These are phyloP conservation scores for Lasioglossum baleicum DNA, from an alignment of 1,140 invertebrate species.

Conservation along the genomic window DNA sequence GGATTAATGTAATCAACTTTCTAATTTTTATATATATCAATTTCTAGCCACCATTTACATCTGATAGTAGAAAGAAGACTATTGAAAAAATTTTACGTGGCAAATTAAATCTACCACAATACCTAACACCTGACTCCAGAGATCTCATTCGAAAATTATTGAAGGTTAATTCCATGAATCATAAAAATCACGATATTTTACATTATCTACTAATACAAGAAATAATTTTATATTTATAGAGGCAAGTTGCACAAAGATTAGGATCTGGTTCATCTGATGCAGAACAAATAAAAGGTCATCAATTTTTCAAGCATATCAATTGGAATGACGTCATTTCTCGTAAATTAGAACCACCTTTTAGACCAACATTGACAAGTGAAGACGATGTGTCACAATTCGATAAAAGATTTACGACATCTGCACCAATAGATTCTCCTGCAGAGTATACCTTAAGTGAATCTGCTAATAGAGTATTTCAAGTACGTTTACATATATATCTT, in stretches of 20 bases:
- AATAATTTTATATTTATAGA: too few relatives aligned
- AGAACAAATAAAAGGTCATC: slow-evolving; percentile 91
- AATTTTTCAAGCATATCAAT: slow-evolving; percentile 95
- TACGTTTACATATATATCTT: slow-evolving; percentile 76
- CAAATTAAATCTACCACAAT: slow-evolving; percentile 95
- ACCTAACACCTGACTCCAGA: slow-evolving; percentile 95
- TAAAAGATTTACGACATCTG: slow-evolving; percentile 97
- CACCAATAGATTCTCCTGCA: slow-evolving; percentile 98
- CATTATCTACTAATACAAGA: too few relatives aligned
- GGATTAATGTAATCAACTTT: too few relatives aligned
- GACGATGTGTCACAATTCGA: slow-evolving; percentile 99
- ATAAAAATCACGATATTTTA: too few relatives aligned
- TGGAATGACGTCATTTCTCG: slow-evolving; percentile 94
- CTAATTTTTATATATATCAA: slow-evolving; percentile 19
- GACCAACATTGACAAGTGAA: slow-evolving; percentile 91
- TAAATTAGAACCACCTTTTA: slow-evolving; percentile 94
- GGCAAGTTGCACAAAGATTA: slow-evolving; percentile 85
- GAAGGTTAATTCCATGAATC: slow-evolving; percentile 84
- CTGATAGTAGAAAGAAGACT: slow-evolving; percentile 97
- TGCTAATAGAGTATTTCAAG: slow-evolving; percentile 96
- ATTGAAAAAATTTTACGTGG: slow-evolving; percentile 99
- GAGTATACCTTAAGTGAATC: slow-evolving; percentile 97
- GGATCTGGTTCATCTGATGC: slow-evolving; percentile 92
- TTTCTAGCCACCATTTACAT: slow-evolving; percentile 96
- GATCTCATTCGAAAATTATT: slow-evolving; percentile 93